Percentiles rank a stretch among this genome's conserved stretches.
phyloP scores from a whole-genome alignment of 2,113 vertebrate species.

The Dasyornis broadbenti region DNA sequence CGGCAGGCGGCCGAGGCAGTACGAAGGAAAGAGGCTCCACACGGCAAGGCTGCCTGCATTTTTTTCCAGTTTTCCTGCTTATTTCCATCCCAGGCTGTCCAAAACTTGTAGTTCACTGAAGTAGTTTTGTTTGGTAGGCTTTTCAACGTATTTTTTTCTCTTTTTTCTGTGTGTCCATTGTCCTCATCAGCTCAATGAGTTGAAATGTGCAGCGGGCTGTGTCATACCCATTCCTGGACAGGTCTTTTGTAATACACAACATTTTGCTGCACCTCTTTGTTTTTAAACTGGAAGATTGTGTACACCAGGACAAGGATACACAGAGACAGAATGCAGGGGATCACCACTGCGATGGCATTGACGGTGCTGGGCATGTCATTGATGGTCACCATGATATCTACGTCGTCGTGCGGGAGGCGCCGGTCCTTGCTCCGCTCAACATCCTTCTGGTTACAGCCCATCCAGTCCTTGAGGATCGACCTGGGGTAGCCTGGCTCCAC shows the following conservation, averaged over 20 bases:
- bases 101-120: constrained; percentile 48
- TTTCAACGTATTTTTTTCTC: background rate
- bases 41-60: constrained; percentile 59
- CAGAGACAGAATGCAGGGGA: constrained; percentile 94
- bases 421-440: constrained; percentile 89
- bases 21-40: constrained; percentile 47
- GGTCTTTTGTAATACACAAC: constrained; percentile 96
- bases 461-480: constrained; percentile 96
- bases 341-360: constrained; percentile 96
- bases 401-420: constrained; percentile 86
- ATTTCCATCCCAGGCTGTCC: constrained; percentile 62
- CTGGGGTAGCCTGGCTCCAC: constrained; percentile 95
- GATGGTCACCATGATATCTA: constrained; percentile 98
- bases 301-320: constrained; percentile 98
- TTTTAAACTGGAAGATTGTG: constrained; percentile 98
- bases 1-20: constrained; percentile 48
- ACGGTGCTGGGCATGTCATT: constrained; percentile 91
- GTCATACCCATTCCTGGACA: constrained; percentile 99
- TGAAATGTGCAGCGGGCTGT: constrained; percentile 42
- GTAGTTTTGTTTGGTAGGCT: constrained; percentile 58
- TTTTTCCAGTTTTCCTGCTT: constrained; percentile 64
- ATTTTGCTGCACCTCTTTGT: constrained; percentile 93
- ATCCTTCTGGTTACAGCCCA: constrained; percentile 95
- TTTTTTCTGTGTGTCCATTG: background rate
- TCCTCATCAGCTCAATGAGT: constrained; percentile 60